These are phyloP conservation scores for Cinclus cinclus DNA, from an alignment of 2,113 vertebrate genomes.

Conservation along the genomic window DNA sequence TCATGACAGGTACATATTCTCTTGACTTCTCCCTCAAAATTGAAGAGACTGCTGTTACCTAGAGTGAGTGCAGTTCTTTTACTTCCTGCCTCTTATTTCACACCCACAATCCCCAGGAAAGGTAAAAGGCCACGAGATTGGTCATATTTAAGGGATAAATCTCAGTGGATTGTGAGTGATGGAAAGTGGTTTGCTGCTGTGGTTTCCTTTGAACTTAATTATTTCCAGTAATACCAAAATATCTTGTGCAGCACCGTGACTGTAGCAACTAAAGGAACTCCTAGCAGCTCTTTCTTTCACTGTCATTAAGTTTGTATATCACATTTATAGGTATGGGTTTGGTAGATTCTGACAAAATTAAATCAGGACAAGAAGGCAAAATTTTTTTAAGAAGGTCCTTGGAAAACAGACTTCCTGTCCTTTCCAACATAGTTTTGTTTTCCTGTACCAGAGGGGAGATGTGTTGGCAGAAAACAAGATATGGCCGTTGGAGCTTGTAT, in stretches of 20 bases:
- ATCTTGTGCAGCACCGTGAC: not conserved
- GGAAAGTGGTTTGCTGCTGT: not conserved
- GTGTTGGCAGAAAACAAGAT: not conserved
- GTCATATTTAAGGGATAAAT: not conserved
- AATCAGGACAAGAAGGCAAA: not conserved
- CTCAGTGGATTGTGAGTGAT: not conserved
- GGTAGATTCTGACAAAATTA: not conserved
- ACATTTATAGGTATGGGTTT: not conserved
- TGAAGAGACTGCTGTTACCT: not conserved
- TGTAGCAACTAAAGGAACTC: not conserved
- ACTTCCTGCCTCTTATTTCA: not conserved
- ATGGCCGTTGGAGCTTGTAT: not conserved
- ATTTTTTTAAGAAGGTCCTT: not conserved
- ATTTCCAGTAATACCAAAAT: not conserved
- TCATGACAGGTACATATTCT: not conserved
- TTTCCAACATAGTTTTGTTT: not conserved
- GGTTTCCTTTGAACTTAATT: not conserved
- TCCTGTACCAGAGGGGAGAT: not conserved
- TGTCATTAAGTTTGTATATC: not conserved
- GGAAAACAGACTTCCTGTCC: not conserved
- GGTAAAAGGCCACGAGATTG: not conserved
- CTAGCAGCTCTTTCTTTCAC: not conserved
- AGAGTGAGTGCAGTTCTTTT: not conserved
- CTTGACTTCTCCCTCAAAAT: not conserved
- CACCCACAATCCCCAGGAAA: not conserved